Evolutionary conservation across 1,140 invertebrate genomes (phyloP), one percentile per base, ranked within the genome.

Genomic region (Paramacrobiotus metropolitanus): DNA sequence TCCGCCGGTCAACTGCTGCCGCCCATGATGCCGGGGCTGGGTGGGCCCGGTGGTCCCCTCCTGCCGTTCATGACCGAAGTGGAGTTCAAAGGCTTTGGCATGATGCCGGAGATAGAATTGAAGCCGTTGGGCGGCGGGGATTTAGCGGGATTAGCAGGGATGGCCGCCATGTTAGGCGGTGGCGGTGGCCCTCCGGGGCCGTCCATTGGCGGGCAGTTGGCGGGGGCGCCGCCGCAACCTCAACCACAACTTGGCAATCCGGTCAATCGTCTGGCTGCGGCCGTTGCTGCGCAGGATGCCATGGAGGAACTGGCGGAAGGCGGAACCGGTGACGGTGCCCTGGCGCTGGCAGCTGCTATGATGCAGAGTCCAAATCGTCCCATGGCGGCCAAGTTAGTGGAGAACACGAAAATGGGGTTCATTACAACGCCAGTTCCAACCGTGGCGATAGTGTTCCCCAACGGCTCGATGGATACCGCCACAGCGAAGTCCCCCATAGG

Each of bases 51-150:
- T 9, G 4, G 15, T 9, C 15, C 15, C 48, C 9, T 55, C 48
- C 24, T 55, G 24, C 48, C 48, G 15, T 55, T 55, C 24, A 24
- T 20, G 24, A 55, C 48, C 15, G 48, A 55, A 28, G 48, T 55
- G 15, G 48, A 55, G 48, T 55, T 55, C 48, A 55, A 55, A 55
- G 48, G 48, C 24, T 55, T 55, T 55, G 48, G 48, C 15, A 55
- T 55, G 48, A 9, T 55, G 48, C 48, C 48, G 15, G 48, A 55
- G 24, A 55, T 55, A 20, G 48, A 55, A 24, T 20, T 55, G 4
- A 55, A 55, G 28, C 48, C 48, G 48, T 0, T 55, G 15, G 28
- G 28, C 15, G 48, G 48, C 4, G n/a, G n/a, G n/a, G n/a, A n/a
- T n/a, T 24, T 55, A 28, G 48, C 48, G 15, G 48, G 48, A 55